These are phyloP conservation scores for Hydroisotoma schaefferi DNA, from an alignment of 2,888 invertebrate species.

Conservation along the genomic window DNA sequence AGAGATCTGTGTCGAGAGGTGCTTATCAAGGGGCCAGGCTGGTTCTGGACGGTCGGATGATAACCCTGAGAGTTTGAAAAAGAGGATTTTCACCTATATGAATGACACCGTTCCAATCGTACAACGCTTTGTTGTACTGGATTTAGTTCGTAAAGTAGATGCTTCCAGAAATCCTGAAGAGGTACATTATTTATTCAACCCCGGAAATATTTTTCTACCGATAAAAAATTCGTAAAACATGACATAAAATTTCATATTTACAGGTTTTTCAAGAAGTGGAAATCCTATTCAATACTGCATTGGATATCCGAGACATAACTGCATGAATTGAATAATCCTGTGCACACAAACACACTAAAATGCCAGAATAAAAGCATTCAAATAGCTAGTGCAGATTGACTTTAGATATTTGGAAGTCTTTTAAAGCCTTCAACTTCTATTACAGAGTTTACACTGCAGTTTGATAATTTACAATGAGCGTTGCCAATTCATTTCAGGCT, in stretches of 20 bases:
- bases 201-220: background rate
- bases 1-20: conserved; percentile 78
- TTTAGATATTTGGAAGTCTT: too few relatives aligned
- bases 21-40: conserved; percentile 73
- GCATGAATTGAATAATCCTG: too few relatives aligned
- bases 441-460: too few relatives aligned
- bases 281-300: background rate
- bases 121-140: conserved; percentile 67
- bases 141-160: conserved; percentile 72
- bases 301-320: background rate
- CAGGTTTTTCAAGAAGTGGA: background rate
- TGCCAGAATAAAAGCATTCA: too few relatives aligned
- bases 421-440: too few relatives aligned
- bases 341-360: too few relatives aligned
- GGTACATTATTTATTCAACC: conserved; percentile 58
- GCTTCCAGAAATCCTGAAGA: conserved; percentile 64
- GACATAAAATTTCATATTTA: background rate
- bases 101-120: conserved; percentile 88
- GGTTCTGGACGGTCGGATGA: conserved; percentile 94
- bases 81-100: conserved; percentile 79
- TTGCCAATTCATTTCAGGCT: too few relatives aligned
- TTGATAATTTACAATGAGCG: too few relatives aligned
- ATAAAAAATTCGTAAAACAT: background rate
- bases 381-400: too few relatives aligned
- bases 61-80: conserved; percentile 80